Base-by-base conservation (phyloP, 2,797 vertebrate genomes). In the Liasis olivaceus region DNA sequence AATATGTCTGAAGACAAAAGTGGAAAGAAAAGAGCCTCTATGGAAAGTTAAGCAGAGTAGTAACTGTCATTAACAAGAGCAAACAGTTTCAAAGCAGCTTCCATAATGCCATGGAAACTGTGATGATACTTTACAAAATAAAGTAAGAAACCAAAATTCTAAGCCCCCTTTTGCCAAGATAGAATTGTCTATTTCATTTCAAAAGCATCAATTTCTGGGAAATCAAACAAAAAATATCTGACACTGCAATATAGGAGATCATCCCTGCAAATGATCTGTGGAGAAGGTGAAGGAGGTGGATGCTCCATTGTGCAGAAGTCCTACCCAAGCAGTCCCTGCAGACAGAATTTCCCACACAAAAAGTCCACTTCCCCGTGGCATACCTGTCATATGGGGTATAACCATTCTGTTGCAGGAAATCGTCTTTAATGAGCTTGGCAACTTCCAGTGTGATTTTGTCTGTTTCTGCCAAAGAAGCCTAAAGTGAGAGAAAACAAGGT, bases 381-480 rank as follows among this genome's bases (percentile, higher is more conserved):
- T 93, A 99, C 99, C 99, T 98, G 98, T 99, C 99, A 1, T 99
- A 99, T 42, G 99, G 98, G 0, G 99, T 99, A 91, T 99, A 99
- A 94, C 99, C 99, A 64, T 99, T 99, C 97, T 99, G 99, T 95
- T 99, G 99, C 95, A 99, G 98, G 96, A 99, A 99, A 98, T 99
- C 99, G 31, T 99, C 99, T 96, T 99, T 99, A 91, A 99, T 98
- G 96, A 99, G 98, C 96, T 99, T 99, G 86, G 99, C 99, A 86
- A 99, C 99, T 96, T 99, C 99, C 95, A 99, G 96, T 28, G 99
- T 99, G 95, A 99, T 99, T 98, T 99, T 99, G 97, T 99, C 99
- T 0, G 98, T 98, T 97, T 99, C 99, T 95, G 99, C 99, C 90
- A 99, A 98, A 85, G 99, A 99, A 92, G 99, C 99, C 99, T 99